Evolutionary conservation across 2,113 vertebrate genomes (phyloP).

Genomic region (Rattus rattus): DNA sequence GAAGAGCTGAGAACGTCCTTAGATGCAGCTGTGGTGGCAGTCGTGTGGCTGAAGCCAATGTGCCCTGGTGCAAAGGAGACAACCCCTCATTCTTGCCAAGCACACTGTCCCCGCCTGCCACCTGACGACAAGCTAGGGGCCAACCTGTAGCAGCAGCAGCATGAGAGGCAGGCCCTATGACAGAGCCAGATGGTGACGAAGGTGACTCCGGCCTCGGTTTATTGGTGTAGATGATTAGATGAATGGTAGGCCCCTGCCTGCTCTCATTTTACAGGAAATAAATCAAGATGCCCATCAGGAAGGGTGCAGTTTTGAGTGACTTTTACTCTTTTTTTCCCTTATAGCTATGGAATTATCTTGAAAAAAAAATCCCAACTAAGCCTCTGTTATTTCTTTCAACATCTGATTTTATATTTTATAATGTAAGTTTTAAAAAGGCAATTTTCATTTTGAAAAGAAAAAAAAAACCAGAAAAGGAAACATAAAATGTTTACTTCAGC

Average conservation of each 20-base stretch:
- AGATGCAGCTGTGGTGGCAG: accelerated
- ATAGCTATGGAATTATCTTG: background rate
- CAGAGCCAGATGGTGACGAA: accelerated
- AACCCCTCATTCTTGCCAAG: accelerated
- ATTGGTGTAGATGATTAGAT: accelerated
- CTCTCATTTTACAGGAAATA: background rate
- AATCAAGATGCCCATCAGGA: background rate
- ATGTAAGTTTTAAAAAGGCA: background rate
- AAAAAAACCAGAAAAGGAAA: background rate
- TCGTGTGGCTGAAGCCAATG: accelerated
- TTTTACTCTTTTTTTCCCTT: background rate
- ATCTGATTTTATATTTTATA: background rate
- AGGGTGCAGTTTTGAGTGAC: background rate
- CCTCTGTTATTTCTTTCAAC: background rate
- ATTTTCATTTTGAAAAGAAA: constrained; percentile 4
- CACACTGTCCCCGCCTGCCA: accelerated
- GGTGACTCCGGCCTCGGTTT: accelerated
- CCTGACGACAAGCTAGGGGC: accelerated
- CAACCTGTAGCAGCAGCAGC: accelerated
- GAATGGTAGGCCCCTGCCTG: background rate
- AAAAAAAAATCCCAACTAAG: background rate
- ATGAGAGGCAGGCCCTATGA: accelerated
- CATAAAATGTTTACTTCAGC: background rate
- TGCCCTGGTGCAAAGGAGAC: background rate
- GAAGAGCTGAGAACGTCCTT: accelerated